Evolutionary conservation across 2,888 invertebrate genomes (phyloP).

Genomic region (Lysandra bellargus): DNA sequence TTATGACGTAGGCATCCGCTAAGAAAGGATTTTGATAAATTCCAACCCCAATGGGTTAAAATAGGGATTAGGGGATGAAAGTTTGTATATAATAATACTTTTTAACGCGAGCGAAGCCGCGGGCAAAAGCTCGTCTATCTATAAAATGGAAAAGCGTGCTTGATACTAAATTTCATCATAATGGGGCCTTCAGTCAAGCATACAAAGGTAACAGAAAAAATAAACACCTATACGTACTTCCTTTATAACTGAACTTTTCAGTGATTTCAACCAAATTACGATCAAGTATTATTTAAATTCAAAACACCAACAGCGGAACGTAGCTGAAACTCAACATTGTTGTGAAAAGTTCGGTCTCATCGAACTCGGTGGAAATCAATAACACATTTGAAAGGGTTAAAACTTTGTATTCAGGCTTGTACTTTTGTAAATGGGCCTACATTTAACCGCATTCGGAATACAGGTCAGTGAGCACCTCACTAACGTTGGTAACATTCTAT

Average conservation of each 20-base stretch:
- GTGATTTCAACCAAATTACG: background rate
- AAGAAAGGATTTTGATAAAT: too few relatives aligned
- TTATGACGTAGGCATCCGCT: too few relatives aligned
- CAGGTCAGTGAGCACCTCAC: background rate
- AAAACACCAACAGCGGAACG: background rate
- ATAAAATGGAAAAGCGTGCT: too few relatives aligned
- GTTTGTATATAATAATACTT: too few relatives aligned
- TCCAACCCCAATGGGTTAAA: too few relatives aligned
- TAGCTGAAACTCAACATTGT: background rate
- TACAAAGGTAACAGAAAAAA: too few relatives aligned
- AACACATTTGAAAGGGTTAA: background rate
- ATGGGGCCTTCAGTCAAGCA: too few relatives aligned
- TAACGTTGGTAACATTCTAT: background rate
- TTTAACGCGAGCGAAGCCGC: too few relatives aligned
- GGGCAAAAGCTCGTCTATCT: too few relatives aligned
- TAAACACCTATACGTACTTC: too few relatives aligned
- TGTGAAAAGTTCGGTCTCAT: background rate
- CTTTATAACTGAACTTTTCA: background rate
- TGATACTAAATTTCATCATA: too few relatives aligned
- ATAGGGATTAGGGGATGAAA: too few relatives aligned
- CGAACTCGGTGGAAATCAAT: background rate
- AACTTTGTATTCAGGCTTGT: background rate
- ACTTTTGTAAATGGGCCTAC: background rate
- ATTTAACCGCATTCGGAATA: background rate
- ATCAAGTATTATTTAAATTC: background rate